Percentiles rank a stretch among this genome's conserved stretches.
phyloP scores from a whole-genome alignment of 1,140 invertebrate genomes.

The Matsumurasca onukii region DNA sequence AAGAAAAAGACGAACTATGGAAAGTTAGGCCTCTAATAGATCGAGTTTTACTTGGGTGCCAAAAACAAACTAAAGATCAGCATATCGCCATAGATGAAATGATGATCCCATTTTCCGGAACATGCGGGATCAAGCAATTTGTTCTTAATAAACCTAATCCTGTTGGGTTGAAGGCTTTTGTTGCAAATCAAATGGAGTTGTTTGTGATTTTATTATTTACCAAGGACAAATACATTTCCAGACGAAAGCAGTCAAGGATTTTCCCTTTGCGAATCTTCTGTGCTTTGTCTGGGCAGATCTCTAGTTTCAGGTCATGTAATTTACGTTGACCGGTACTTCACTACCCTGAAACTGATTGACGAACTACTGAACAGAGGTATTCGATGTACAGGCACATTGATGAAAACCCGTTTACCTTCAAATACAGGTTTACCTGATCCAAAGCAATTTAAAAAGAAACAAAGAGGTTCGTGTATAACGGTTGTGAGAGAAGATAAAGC shows the following conservation, averaged over 20 bases:
- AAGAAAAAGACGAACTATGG: constrained; percentile 2
- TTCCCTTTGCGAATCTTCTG: too few relatives aligned
- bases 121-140: not conserved
- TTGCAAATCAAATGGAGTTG: not conserved
- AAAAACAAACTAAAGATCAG: not conserved
- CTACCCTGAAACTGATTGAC: too few relatives aligned
- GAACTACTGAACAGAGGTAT: too few relatives aligned
- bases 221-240: not conserved
- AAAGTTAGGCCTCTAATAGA: constrained; percentile 5
- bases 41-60: not conserved
- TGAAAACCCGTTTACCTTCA: too few relatives aligned
- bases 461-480: constrained; percentile 1
- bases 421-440: too few relatives aligned
- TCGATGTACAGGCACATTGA: too few relatives aligned
- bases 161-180: too few relatives aligned
- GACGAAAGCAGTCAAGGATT: not conserved
- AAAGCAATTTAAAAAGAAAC: too few relatives aligned
- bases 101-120: constrained; percentile 1
- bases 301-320: too few relatives aligned
- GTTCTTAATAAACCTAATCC: not conserved
- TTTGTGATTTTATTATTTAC: not conserved
- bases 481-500: constrained; percentile 11
- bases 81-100: not conserved
- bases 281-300: too few relatives aligned
- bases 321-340: too few relatives aligned